Conservation (phyloP, 1,140 invertebrate genomes). For the Chelonus insularis region DNA sequence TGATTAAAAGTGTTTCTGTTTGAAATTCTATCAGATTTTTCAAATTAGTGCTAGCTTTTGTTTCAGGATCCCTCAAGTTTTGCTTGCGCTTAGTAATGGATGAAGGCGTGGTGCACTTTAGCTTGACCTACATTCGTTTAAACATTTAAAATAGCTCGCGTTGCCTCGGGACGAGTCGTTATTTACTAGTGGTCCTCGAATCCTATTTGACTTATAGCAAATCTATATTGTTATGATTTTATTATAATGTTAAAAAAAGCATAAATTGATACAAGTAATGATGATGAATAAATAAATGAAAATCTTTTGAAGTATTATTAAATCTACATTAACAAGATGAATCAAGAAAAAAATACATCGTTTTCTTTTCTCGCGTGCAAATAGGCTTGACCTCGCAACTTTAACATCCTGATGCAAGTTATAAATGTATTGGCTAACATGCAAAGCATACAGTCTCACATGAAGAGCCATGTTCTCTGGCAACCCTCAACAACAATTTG, state of each 20-base stretch:
- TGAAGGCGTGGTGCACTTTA: conserved; percentile 22
- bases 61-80: neutral
- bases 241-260: no score
- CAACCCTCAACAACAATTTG: no score
- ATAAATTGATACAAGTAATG: no score
- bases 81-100: conserved; percentile 15
- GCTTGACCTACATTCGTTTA: conserved; percentile 26
- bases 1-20: neutral
- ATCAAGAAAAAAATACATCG: neutral
- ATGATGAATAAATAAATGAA: no score
- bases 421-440: conserved; percentile 31
- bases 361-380: neutral
- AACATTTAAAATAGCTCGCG: conserved; percentile 24
- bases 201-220: neutral
- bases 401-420: conserved; percentile 17
- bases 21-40: neutral
- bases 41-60: neutral
- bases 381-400: neutral
- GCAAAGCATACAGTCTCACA: conserved; percentile 8
- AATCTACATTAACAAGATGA: neutral
- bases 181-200: neutral
- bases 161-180: conserved; percentile 14
- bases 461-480: neutral
- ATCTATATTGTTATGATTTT: no score
- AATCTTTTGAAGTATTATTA: neutral